Conservation (phyloP, 2,113 vertebrate species). For the Xiphophorus couchianus region DNA sequence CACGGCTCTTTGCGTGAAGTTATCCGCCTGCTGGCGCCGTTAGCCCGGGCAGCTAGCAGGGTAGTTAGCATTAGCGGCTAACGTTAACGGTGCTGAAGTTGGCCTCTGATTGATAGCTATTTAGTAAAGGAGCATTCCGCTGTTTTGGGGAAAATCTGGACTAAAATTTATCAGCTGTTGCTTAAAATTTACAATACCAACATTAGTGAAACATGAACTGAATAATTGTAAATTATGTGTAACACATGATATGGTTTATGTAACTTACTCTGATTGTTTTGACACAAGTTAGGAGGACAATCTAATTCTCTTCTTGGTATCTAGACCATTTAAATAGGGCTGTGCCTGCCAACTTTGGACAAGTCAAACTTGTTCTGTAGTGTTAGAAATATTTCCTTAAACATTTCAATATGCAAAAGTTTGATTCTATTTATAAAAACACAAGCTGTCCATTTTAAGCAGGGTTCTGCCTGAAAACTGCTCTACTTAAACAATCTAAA, state of each 20-base stretch:
- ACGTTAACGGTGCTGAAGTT: slow-evolving; percentile 43
- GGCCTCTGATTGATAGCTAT: neutral
- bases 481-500: too few species aligned
- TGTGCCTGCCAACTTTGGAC: too few species aligned
- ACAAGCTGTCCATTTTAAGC: too few species aligned
- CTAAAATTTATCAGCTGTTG: too few species aligned
- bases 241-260: neutral
- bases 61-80: slow-evolving; percentile 67
- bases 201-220: neutral
- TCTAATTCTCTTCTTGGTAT: neutral
- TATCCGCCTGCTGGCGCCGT: slow-evolving; percentile 63
- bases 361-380: too few species aligned
- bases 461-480: too few species aligned
- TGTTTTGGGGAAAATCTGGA: neutral
- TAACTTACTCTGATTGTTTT: neutral
- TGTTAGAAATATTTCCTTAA: too few species aligned
- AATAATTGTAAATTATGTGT: neutral
- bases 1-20: slow-evolving; percentile 52
- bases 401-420: too few species aligned
- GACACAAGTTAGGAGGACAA: neutral
- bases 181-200: neutral
- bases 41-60: slow-evolving; percentile 67
- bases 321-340: neutral
- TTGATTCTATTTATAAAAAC: too few species aligned
- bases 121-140: neutral